Percentiles rank a stretch among this genome's conserved stretches.
Evolutionary conservation across 2,797 vertebrate genomes (phyloP).

Genomic region (Micromesistius poutassou): DNA sequence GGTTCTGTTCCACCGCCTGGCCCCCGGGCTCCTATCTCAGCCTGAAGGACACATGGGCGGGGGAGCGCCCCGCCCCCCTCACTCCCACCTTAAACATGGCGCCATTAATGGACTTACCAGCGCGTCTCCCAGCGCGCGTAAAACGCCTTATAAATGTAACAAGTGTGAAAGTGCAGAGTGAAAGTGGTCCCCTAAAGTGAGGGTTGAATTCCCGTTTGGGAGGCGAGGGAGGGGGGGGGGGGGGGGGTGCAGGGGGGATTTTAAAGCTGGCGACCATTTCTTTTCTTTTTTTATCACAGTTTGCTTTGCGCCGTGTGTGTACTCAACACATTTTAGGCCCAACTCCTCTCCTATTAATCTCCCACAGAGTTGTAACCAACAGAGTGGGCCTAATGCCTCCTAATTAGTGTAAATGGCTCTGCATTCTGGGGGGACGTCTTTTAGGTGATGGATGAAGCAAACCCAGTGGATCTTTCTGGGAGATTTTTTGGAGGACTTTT

Average conservation of each 20-base stretch:
- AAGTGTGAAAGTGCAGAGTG: slow-evolving; percentile 21
- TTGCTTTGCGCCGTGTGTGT: slow-evolving; percentile 39
- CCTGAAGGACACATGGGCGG: too few species aligned
- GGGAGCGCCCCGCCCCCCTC: background rate
- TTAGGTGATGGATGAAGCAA: slow-evolving; percentile 39
- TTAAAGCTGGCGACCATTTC: slow-evolving; percentile 31
- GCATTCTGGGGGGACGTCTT: slow-evolving; percentile 26
- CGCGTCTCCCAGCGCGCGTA: background rate
- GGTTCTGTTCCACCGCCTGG: too few species aligned
- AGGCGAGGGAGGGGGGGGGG: background rate
- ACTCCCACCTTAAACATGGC: background rate
- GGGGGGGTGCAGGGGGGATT: slow-evolving; percentile 17
- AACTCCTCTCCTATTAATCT: slow-evolving; percentile 45
- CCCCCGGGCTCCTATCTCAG: too few species aligned
- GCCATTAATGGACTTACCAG: slow-evolving; percentile 24
- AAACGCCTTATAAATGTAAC: slow-evolving; percentile 4
- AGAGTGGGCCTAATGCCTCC: slow-evolving; percentile 25
- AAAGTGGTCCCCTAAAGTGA: slow-evolving; percentile 50
- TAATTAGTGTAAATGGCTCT: slow-evolving; percentile 51
- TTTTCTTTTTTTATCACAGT: slow-evolving; percentile 46
- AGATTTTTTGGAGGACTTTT: background rate
- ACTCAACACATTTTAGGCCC: background rate
- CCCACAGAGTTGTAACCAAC: slow-evolving; percentile 44
- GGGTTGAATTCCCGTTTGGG: slow-evolving; percentile 36
- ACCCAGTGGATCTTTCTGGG: background rate